A percentile compares a stretch with the other conserved stretches of the same genome.
Conservation (phyloP, 2,888 invertebrate genomes). For the Uropetala carovei region DNA sequence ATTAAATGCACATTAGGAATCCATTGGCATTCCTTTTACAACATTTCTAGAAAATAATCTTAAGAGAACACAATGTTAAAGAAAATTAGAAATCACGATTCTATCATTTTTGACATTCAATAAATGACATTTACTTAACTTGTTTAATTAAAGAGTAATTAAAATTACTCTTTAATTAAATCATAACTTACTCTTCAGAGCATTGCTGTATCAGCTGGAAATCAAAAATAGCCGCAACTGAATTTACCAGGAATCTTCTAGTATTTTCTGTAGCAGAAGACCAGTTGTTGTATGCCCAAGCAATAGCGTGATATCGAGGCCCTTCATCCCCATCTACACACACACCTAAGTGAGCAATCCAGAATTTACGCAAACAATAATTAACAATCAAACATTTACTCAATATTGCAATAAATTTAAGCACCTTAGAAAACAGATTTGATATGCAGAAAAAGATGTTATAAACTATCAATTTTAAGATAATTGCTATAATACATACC, state of each 20-base stretch:
- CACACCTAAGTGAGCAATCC: not conserved
- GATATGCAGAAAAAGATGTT: too few species aligned
- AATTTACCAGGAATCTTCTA: not conserved
- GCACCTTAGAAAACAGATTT: too few species aligned
- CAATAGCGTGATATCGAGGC: not conserved
- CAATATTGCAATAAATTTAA: too few species aligned
- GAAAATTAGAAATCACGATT: too few species aligned
- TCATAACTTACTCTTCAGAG: constrained; percentile 9
- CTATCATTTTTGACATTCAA: too few species aligned
- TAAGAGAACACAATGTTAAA: too few species aligned
- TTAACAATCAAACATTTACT: too few species aligned
- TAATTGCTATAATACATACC: too few species aligned
- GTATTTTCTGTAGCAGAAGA: not conserved
- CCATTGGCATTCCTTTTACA: not conserved
- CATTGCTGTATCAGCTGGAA: not conserved
- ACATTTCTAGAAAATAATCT: too few species aligned
- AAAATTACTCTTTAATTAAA: not conserved
- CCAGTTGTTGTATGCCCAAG: not conserved
- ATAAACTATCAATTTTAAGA: too few species aligned
- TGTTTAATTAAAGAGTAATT: not conserved
- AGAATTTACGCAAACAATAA: too few species aligned
- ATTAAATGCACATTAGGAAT: not conserved
- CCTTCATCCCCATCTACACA: not conserved
- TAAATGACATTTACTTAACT: too few species aligned
- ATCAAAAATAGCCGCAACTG: not conserved